Evolutionary conservation across 2,888 invertebrate species (phyloP), one percentile per base, ranked within the genome.

Genomic region (Paralinhomoeus sp.): DNA sequence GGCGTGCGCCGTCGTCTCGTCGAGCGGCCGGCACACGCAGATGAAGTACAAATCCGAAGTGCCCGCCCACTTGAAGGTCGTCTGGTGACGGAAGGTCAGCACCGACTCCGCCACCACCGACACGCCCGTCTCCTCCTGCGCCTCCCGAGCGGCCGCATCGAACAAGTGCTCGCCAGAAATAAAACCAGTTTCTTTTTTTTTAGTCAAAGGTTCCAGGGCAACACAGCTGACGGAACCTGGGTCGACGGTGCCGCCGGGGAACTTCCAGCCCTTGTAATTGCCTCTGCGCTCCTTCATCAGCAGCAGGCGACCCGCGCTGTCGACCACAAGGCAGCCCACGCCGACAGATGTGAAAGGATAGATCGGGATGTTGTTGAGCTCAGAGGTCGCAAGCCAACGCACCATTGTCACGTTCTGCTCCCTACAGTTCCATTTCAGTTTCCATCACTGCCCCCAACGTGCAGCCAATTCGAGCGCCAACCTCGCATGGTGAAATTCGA

Each of bases 181-280:
- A 7, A 42, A 42, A 12, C 41, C 35, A 21, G 31, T 15, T 37
- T 7, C 15, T 31, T 12, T 31, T 31, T 7, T 15, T 24, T 24
- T 9, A 9, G 1, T 18, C 21, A 13, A 5, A 36, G 37, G 20
- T 21, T n/a, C 13, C 5, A 35, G 18, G 35, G 18, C 9, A 9
- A 35, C 35, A 9, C n/a, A n/a, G 34, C 22, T 22, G 9, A 9
- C 47, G 53, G 57, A 64, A 78, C 80, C 76, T 65, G 76, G 77
- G 62, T 85, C 80, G 20, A 81, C 80, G 66, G 79, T 80, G 42
- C 87, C 87, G 43, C 89, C 87, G 18, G 89, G 87, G 9, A 87
- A 67, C 67, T 87, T 87, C 83, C 83, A 87, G 57, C 74, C 72
- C 3, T 72, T 67, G 23, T 49, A 54, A 17, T 45, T 47, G 46